Evolutionary conservation across 2,888 invertebrate species (phyloP).

Genomic region (Crossocerus cetratus): DNA sequence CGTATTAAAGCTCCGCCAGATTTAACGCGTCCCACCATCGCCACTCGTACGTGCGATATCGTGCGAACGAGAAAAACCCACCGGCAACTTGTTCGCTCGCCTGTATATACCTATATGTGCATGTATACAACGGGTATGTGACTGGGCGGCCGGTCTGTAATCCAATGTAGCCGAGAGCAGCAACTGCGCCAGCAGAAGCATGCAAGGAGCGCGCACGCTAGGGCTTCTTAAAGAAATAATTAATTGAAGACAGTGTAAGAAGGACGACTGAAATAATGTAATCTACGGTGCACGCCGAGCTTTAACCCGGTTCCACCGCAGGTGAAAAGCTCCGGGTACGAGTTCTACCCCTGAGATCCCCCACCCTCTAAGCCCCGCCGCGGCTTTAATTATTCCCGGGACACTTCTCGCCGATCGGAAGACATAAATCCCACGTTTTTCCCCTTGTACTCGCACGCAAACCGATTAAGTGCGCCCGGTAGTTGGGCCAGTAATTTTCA

Average conservation of each 20-base stretch:
- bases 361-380: constrained; percentile 22
- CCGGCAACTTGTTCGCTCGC: neutral
- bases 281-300: constrained; percentile 12
- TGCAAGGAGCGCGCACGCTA: constrained; percentile 19
- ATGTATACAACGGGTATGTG: too few species aligned
- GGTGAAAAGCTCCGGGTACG: constrained; percentile 9
- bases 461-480: constrained; percentile 33
- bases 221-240: constrained; percentile 31
- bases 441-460: constrained; percentile 43
- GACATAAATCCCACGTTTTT: constrained; percentile 47
- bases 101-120: too few species aligned
- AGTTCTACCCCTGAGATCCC: neutral
- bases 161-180: neutral
- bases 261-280: constrained; percentile 18
- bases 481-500: neutral
- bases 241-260: constrained; percentile 15
- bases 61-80: neutral
- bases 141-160: neutral
- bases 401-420: constrained; percentile 49
- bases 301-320: constrained; percentile 21
- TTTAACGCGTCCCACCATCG: neutral
- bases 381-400: constrained; percentile 55
- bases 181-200: neutral
- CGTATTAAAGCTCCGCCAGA: constrained; percentile 4
- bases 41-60: neutral